Conservation (phyloP, 2,797 vertebrate species). For the Girardinus metallicus region DNA sequence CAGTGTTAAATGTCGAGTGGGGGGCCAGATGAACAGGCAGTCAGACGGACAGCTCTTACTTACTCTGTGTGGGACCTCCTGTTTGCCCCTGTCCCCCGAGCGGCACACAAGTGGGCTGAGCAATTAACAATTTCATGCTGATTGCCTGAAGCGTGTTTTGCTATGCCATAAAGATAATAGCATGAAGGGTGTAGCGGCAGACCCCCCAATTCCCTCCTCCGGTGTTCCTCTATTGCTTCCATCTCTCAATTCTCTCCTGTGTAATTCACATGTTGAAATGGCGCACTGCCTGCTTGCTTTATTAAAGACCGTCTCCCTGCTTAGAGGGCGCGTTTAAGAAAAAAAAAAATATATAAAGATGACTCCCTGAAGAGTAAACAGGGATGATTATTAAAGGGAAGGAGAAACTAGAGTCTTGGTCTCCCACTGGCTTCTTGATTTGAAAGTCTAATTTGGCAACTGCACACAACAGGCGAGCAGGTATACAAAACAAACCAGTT, state of each 20-base stretch:
- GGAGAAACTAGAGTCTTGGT: constrained; percentile 80
- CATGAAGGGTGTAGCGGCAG: constrained; percentile 78
- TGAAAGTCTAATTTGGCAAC: constrained; percentile 86
- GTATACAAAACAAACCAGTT: constrained; percentile 84
- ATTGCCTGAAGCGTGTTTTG: constrained; percentile 91
- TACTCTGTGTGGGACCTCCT: constrained; percentile 78
- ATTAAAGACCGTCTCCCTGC: constrained; percentile 80
- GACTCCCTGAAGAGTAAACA: constrained; percentile 86
- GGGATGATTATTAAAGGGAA: constrained; percentile 85
- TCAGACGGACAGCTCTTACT: constrained; percentile 69
- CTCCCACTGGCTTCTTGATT: constrained; percentile 84
- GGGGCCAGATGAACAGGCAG: constrained; percentile 67
- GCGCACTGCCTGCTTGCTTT: constrained; percentile 77
- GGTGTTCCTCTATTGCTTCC: constrained; percentile 77
- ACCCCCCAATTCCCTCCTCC: constrained; percentile 55
- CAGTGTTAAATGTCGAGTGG: constrained; percentile 30
- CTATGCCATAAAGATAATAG: constrained; percentile 89
- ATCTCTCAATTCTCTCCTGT: constrained; percentile 80
- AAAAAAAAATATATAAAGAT: constrained; percentile 79
- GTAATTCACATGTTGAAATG: constrained; percentile 78
- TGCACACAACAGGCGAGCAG: constrained; percentile 81
- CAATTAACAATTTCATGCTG: constrained; percentile 95
- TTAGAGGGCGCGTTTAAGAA: constrained; percentile 81
- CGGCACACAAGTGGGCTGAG: constrained; percentile 86
- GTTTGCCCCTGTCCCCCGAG: constrained; percentile 86